Percentiles rank a stretch among this genome's conserved stretches.
Conservation (phyloP, 2,888 invertebrate species). For the Criorhina ranunculi region DNA sequence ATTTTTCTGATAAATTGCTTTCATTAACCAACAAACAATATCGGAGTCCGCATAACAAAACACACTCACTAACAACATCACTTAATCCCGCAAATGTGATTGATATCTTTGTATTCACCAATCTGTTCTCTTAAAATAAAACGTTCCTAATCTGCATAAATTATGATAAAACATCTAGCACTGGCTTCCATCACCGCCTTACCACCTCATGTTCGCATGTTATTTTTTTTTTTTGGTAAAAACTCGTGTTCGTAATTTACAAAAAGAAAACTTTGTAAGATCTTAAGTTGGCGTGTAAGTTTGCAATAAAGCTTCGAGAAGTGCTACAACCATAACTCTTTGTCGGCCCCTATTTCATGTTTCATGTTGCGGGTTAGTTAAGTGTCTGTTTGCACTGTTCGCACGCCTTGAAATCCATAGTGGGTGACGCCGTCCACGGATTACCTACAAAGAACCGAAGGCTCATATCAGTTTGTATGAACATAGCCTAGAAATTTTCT, state of each 20-base stretch:
- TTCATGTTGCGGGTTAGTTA: slow-evolving; percentile 56
- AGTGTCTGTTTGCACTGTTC: slow-evolving; percentile 67
- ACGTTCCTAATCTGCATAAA: slow-evolving; percentile 73
- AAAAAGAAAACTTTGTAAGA: slow-evolving; percentile 57
- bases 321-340: slow-evolving; percentile 73
- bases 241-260: slow-evolving; percentile 67
- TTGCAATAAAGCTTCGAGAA: slow-evolving; percentile 59
- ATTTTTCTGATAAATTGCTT: slow-evolving; percentile 51
- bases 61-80: slow-evolving; percentile 65
- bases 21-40: slow-evolving; percentile 62
- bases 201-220: slow-evolving; percentile 50
- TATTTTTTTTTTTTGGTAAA: slow-evolving; percentile 59
- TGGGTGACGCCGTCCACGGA: slow-evolving; percentile 50
- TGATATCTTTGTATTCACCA: slow-evolving; percentile 58
- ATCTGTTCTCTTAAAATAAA: slow-evolving; percentile 71
- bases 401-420: slow-evolving; percentile 52
- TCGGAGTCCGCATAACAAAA: slow-evolving; percentile 50
- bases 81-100: slow-evolving; percentile 68
- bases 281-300: slow-evolving; percentile 69
- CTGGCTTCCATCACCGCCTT: slow-evolving; percentile 9
- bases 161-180: slow-evolving; percentile 67
- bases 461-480: slow-evolving; percentile 26
- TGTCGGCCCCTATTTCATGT: slow-evolving; percentile 55
- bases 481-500: slow-evolving; percentile 51
- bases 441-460: neutral